These are phyloP conservation scores for Samia ricini DNA, from an alignment of 1,140 invertebrate species.

Conservation along the genomic window DNA sequence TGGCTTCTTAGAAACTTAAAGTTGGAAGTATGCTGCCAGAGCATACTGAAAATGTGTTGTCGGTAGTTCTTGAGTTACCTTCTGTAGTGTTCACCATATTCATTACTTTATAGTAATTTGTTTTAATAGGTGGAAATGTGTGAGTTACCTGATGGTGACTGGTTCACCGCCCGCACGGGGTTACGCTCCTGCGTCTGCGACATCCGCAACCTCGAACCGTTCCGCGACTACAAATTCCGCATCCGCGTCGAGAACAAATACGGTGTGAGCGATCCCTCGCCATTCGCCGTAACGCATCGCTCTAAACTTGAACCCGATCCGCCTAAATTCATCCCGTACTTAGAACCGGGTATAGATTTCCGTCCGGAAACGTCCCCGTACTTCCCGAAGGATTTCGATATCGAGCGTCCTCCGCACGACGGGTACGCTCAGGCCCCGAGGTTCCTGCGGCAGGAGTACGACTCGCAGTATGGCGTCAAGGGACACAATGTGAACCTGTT, in stretches of 20 bases:
- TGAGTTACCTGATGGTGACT: conserved; percentile 91
- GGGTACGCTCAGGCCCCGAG: conserved; percentile 88
- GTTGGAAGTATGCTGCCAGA: too few species aligned
- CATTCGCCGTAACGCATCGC: conserved; percentile 89
- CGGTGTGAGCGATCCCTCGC: conserved; percentile 97
- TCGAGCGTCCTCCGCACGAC: conserved; percentile 90
- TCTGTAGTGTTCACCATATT: too few species aligned
- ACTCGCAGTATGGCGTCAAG: conserved; percentile 92
- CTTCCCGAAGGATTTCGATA: conserved; percentile 94
- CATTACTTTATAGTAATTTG: neutral
- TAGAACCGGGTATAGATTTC: conserved; percentile 90
- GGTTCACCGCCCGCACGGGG: conserved; percentile 90
- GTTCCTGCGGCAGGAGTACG: conserved; percentile 91
- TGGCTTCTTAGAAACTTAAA: too few species aligned
- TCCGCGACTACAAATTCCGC: conserved; percentile 94
- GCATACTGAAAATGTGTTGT: neutral
- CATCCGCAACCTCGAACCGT: conserved; percentile 89
- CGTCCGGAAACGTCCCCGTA: conserved; percentile 92
- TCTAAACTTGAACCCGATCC: conserved; percentile 89
- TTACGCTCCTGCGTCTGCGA: conserved; percentile 91
- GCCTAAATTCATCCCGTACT: conserved; percentile 87
- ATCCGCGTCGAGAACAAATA: conserved; percentile 97
- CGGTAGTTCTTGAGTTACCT: too few species aligned
- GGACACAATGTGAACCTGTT: conserved; percentile 91
- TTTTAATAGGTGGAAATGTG: conserved; percentile 89